Conservation (phyloP, 2,888 invertebrate genomes). For the Ophion obscuratus region DNA sequence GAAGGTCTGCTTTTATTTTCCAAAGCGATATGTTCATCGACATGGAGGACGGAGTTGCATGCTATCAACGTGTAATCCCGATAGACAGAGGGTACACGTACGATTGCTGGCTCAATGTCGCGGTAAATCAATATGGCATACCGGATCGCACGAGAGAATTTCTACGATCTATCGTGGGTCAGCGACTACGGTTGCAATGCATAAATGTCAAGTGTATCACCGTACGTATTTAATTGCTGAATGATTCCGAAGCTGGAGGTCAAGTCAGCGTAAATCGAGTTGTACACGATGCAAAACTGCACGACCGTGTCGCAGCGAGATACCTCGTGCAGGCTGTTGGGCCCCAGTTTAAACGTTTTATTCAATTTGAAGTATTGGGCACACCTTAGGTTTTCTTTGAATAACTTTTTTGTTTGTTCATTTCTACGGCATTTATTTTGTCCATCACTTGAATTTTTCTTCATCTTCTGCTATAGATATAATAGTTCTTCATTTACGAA, state of each 20-base stretch:
- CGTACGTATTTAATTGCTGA: constrained; percentile 21
- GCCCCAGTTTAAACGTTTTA: too few relatives aligned
- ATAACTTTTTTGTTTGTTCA: too few relatives aligned
- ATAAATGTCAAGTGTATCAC: constrained; percentile 8
- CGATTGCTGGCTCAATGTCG: constrained; percentile 60
- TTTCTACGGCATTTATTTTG: too few relatives aligned
- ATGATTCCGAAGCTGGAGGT: constrained; percentile 42
- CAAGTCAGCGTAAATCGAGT: constrained; percentile 6
- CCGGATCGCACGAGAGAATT: constrained; percentile 47
- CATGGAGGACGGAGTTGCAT: constrained; percentile 14
- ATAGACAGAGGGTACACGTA: constrained; percentile 44
- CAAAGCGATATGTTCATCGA: not conserved
- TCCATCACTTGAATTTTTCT: too few relatives aligned
- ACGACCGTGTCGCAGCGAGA: not conserved
- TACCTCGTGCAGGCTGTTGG: too few relatives aligned
- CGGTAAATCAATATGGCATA: constrained; percentile 62
- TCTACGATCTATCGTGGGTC: constrained; percentile 61
- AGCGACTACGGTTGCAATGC: constrained; percentile 15
- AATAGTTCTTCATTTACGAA: too few relatives aligned
- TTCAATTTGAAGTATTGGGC: too few relatives aligned
- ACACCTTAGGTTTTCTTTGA: too few relatives aligned
- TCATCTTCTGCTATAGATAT: too few relatives aligned
- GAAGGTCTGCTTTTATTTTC: constrained; percentile 58
- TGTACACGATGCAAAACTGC: not conserved
- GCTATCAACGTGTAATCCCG: constrained; percentile 12